Percentiles rank a stretch among this genome's conserved stretches.
phyloP scores from a whole-genome alignment of 2,888 invertebrate genomes.

The Athalia cordata region DNA sequence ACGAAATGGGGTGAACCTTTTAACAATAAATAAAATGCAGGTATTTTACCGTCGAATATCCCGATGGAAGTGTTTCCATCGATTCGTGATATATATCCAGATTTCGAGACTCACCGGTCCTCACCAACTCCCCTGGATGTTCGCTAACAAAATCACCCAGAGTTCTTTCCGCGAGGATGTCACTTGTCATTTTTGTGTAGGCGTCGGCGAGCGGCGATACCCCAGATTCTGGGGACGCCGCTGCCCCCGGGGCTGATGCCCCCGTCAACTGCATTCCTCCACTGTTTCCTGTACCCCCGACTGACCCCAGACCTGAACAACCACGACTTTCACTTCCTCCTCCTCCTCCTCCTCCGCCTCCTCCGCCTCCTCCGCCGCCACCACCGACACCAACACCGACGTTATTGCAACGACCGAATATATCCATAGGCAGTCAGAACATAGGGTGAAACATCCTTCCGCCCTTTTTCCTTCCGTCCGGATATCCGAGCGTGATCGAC shows the following conservation, averaged over 20 bases:
- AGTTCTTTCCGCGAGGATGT: conserved; percentile 91
- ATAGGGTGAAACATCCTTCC: conserved; percentile 64
- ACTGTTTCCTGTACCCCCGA: conserved; percentile 38
- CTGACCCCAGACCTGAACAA: conserved; percentile 43
- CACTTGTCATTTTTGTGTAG: conserved; percentile 87
- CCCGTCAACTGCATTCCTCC: conserved; percentile 71
- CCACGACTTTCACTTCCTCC: conserved; percentile 48
- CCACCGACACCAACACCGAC: conserved; percentile 51
- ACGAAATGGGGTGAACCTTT: conserved; percentile 90
- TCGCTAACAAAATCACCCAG: conserved; percentile 91
- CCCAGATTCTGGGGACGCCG: conserved; percentile 71
- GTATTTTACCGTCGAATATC: neutral
- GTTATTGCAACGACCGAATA: conserved; percentile 64
- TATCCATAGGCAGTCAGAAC: conserved; percentile 72
- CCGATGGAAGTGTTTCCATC: neutral
- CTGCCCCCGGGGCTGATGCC: conserved; percentile 71
- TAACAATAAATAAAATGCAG: conserved; percentile 14
- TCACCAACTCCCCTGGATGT: conserved; percentile 93
- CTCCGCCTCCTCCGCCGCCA: conserved; percentile 43
- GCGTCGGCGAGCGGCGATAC: conserved; percentile 71
- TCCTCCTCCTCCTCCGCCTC: conserved; percentile 49
- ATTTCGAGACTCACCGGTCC: conserved; percentile 79
- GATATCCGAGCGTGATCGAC: conserved; percentile 11
- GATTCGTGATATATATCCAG: neutral
- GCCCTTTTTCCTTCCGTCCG: conserved; percentile 18